Evolutionary conservation across 2,797 vertebrate species (phyloP).

Genomic region (Thripadectes ignobilis): DNA sequence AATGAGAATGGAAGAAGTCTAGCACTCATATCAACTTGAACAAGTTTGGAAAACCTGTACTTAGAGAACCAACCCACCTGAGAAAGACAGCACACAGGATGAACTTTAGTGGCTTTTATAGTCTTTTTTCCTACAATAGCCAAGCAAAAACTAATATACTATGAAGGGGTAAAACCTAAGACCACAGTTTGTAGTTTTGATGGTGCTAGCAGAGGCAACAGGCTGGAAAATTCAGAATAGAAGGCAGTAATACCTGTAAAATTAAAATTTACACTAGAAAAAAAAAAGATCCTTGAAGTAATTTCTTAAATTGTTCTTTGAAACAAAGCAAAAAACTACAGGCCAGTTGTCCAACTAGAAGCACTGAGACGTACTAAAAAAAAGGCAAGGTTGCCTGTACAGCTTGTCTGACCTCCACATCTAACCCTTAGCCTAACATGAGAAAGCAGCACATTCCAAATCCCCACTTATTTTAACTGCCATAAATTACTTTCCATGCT

Average conservation of each 20-base stretch:
- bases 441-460: conserved; percentile 36
- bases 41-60: neutral
- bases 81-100: neutral
- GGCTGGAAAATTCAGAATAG: neutral
- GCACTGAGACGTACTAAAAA: neutral
- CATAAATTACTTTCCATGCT: conserved; percentile 63
- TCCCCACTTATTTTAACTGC: conserved; percentile 41
- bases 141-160: neutral
- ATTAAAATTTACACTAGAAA: neutral
- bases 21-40: neutral
- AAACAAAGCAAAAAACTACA: too few relatives aligned
- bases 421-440: conserved; percentile 22
- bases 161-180: neutral
- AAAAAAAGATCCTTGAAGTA: neutral
- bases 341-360: too few relatives aligned
- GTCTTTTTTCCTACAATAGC: neutral
- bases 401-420: conserved; percentile 21
- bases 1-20: neutral
- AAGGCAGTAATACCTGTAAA: neutral
- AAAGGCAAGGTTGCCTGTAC: neutral
- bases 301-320: neutral
- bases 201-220: neutral
- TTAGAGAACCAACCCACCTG: neutral
- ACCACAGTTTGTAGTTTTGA: neutral
- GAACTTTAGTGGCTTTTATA: neutral